These are phyloP conservation scores for Macaca fascicularis DNA, from an alignment of 2,113 vertebrate genomes.

Conservation along the genomic window DNA sequence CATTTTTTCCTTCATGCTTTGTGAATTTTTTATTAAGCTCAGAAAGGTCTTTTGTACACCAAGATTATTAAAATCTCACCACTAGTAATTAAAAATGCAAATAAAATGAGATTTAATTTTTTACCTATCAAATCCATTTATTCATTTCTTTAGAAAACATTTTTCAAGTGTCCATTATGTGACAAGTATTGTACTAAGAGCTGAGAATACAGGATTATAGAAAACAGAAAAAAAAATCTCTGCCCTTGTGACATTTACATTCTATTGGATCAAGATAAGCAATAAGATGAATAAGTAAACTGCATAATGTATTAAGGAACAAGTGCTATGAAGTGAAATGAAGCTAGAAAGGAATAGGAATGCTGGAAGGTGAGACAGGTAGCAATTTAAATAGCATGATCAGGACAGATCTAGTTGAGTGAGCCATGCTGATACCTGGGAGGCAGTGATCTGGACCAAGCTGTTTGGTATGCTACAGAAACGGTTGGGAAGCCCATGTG, in stretches of 20 bases:
- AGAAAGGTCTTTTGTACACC: neutral
- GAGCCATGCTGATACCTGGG: too few relatives aligned
- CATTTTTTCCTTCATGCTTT: neutral
- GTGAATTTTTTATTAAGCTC: conserved; percentile 40
- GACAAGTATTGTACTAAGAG: neutral
- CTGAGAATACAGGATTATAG: neutral
- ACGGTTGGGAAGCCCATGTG: neutral
- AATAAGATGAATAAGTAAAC: neutral
- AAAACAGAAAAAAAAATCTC: neutral
- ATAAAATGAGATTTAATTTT: conserved; percentile 47
- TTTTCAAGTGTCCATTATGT: neutral
- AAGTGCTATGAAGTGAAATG: neutral
- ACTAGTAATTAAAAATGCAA: conserved; percentile 25
- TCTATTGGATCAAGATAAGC: neutral
- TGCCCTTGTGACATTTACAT: neutral
- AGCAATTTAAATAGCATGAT: neutral
- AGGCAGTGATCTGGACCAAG: neutral
- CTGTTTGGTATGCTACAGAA: neutral
- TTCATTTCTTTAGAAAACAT: conserved; percentile 17
- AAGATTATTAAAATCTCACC: conserved; percentile 51
- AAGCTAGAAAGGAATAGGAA: neutral
- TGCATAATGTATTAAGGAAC: neutral
- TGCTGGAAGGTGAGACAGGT: too few relatives aligned
- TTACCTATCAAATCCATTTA: conserved; percentile 4
- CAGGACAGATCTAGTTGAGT: neutral